Evolutionary conservation across 2,888 invertebrate species (phyloP).

Genomic region (Bugulina stolonifera): DNA sequence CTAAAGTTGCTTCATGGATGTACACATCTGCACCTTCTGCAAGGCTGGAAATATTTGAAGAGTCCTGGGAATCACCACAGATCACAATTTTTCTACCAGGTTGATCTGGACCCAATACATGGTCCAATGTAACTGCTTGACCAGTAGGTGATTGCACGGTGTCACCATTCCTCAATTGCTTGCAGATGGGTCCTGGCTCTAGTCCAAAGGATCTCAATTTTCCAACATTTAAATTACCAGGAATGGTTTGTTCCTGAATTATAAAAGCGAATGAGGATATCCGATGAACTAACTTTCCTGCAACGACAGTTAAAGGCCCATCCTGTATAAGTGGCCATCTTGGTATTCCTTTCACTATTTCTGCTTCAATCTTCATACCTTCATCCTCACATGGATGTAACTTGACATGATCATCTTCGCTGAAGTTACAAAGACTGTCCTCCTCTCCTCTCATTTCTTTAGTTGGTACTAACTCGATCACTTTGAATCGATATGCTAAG

Average conservation of each 20-base stretch:
- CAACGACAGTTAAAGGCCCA: constrained; percentile 41
- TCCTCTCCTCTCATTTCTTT: background rate
- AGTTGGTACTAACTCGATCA: constrained; percentile 50
- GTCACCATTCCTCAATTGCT: constrained; percentile 48
- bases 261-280: constrained; percentile 53
- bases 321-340: constrained; percentile 31
- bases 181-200: constrained; percentile 49
- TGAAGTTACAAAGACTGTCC: background rate
- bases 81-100: constrained; percentile 51
- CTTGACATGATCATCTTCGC: background rate
- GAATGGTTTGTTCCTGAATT: constrained; percentile 42
- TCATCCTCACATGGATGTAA: constrained; percentile 25
- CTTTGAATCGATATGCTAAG: constrained; percentile 44
- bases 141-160: constrained; percentile 44
- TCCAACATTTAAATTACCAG: constrained; percentile 41
- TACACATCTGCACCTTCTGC: constrained; percentile 48
- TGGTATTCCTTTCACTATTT: background rate
- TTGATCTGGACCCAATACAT: constrained; percentile 46
- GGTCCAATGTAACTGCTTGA: constrained; percentile 25
- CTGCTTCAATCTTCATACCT: background rate
- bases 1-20: constrained; percentile 54
- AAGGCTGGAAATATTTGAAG: constrained; percentile 42
- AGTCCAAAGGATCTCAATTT: constrained; percentile 37
- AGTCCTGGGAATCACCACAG: constrained; percentile 53
- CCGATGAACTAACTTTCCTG: constrained; percentile 49